Percentiles rank a stretch among this genome's conserved stretches.
These are phyloP conservation scores for Neotoma lepida DNA, from an alignment of 2,113 vertebrate species.

Conservation along the genomic window DNA sequence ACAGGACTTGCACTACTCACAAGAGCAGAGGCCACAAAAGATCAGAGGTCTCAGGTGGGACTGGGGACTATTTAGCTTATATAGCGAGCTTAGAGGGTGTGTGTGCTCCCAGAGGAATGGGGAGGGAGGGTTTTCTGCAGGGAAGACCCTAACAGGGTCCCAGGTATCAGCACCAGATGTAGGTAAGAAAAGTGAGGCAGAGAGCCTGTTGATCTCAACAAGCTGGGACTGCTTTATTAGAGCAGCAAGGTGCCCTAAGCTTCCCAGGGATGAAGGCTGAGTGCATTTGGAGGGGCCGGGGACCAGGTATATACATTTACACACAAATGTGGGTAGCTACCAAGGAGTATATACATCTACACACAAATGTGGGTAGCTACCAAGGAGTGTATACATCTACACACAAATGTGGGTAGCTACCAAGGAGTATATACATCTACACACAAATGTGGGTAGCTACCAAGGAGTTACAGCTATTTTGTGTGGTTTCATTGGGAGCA, in stretches of 20 bases:
- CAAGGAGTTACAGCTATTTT: background rate
- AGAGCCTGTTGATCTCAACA: background rate
- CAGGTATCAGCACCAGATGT: background rate
- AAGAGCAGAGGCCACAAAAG: no score
- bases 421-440: background rate
- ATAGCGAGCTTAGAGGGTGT: background rate
- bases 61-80: background rate
- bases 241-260: background rate
- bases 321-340: no score
- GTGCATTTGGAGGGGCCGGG: background rate
- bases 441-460: no score
- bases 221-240: no score
- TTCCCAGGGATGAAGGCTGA: background rate
- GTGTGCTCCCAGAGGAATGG: background rate
- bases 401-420: no score
- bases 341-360: no score
- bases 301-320: no score
- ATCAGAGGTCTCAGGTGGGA: background rate
- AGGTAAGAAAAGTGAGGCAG: background rate
- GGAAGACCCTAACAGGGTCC: background rate
- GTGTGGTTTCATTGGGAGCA: background rate
- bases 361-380: no score
- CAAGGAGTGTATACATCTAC: no score
- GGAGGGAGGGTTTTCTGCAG: background rate
- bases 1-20: background rate